Percentiles rank a stretch among this genome's conserved stretches.
Conservation (phyloP, 2,113 vertebrate genomes). For the Ceyx cyanopectus region DNA sequence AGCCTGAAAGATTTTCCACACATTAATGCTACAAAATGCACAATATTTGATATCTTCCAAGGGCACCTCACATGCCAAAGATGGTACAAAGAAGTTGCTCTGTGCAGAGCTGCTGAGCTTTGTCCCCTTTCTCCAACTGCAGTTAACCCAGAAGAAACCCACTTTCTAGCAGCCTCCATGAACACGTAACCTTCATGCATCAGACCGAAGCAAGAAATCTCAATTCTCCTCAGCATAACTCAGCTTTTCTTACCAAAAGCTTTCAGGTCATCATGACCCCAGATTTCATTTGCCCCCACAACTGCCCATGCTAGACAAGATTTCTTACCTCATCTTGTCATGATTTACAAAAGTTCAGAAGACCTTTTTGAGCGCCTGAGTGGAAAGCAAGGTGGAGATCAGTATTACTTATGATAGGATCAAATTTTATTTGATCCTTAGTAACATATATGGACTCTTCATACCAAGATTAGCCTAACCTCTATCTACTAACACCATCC, state of each 20-base stretch:
- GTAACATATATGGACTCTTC: neutral
- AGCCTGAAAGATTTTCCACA: constrained; percentile 30
- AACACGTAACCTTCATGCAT: neutral
- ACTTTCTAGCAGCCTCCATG: neutral
- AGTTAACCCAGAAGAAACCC: neutral
- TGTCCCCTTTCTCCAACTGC: neutral
- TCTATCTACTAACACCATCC: neutral
- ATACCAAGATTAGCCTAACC: neutral
- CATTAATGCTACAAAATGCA: neutral
- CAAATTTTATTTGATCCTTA: constrained; percentile 16
- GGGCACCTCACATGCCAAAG: neutral
- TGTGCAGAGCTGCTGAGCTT: neutral
- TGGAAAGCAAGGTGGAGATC: neutral
- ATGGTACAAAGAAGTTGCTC: neutral
- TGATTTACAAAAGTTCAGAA: neutral
- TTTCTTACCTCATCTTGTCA: neutral
- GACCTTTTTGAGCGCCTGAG: neutral
- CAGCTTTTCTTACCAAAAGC: neutral
- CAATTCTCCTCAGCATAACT: neutral
- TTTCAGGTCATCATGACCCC: accelerated
- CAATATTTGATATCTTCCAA: neutral
- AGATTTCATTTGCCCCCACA: neutral
- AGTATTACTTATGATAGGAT: neutral
- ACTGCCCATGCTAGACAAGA: neutral
- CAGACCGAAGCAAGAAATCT: neutral